These are phyloP conservation scores for Polyodon spathula DNA, from an alignment of 2,113 vertebrate genomes.

Conservation along the genomic window DNA sequence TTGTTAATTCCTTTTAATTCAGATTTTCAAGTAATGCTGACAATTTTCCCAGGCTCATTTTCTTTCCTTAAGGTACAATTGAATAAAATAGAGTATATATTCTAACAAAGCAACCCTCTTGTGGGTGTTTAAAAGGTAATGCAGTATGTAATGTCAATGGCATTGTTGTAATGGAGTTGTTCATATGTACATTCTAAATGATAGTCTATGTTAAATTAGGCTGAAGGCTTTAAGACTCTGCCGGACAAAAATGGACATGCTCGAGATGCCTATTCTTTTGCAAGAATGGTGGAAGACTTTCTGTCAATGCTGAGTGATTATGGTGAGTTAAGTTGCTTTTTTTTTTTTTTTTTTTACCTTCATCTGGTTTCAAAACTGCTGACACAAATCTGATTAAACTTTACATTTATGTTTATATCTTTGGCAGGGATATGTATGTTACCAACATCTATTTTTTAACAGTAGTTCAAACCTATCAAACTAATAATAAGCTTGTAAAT, in stretches of 20 bases:
- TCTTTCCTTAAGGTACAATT: too few relatives aligned
- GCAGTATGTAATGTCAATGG: too few relatives aligned
- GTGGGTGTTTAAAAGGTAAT: too few relatives aligned
- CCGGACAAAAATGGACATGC: constrained; percentile 68
- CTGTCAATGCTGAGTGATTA: constrained; percentile 61
- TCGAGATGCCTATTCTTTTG: constrained; percentile 83
- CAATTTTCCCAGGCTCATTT: too few relatives aligned
- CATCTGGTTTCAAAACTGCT: neutral
- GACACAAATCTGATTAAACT: neutral
- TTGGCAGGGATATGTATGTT: too few relatives aligned
- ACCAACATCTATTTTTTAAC: too few relatives aligned
- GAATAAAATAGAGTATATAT: too few relatives aligned
- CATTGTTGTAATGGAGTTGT: neutral
- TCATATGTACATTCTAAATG: neutral
- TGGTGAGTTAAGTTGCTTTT: constrained; percentile 55
- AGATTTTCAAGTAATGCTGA: too few relatives aligned
- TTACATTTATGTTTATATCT: too few relatives aligned
- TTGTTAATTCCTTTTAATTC: neutral
- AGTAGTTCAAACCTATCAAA: too few relatives aligned
- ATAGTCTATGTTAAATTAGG: constrained; percentile 44
- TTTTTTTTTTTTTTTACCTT: constrained; percentile 1
- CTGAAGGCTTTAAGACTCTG: constrained; percentile 69
- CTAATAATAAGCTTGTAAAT: too few relatives aligned
- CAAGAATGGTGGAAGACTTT: constrained; percentile 69
- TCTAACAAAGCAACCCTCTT: too few relatives aligned